Base-by-base conservation (phyloP, 1,140 invertebrate species). In the Wiebesia pumilae region DNA sequence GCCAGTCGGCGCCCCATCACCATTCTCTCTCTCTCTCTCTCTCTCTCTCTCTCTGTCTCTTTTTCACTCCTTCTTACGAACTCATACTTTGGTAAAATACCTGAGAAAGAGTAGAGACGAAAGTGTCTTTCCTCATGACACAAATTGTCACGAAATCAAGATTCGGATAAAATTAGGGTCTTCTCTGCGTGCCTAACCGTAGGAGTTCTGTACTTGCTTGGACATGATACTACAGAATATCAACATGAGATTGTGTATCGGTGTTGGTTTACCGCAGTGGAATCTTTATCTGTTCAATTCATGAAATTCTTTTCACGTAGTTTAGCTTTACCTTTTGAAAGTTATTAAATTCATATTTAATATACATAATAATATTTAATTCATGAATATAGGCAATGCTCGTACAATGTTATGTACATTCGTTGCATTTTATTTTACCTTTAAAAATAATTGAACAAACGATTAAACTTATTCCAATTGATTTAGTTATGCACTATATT, bases 1-100 rank as follows among this genome's bases (percentile, higher is more conserved):
- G 90, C 90, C 91, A 88, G 33, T 87, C 90, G 90, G 91, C 91
- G 91, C 91, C 91, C 90, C 91, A 91, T 91, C 92, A 91, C 91
- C 91, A 89, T 89, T 84, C 33, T 87, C 40, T 0, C 10, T 27
- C 19, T 24, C 51, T 67, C 54, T 67, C 79, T 33, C 47, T 35
- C n/a, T 43, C 27, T 27, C 54, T 7, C 40, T 3, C 35, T 43
- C 35, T 35, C 43, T 12, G 43, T 27, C 19, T 47, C 54, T 47
- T 27, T 69, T 65, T 38, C 51, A n/a, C 4, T 47, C n/a, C 4
- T 14, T 19, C 43, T 16, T 12, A 14, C 27, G n/a, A n/a, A 33
- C 47, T 14, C 16, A 1, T 16, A 33, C 9, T 9, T n/a, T 10
- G 40, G 27, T n/a, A 4, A 38, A 33, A 10, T 62, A 43, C n/a